A percentile compares a stretch with the other conserved stretches of the same genome.
These are phyloP conservation scores for Actenoides hombroni DNA, from an alignment of 2,113 vertebrate genomes.

Conservation along the genomic window DNA sequence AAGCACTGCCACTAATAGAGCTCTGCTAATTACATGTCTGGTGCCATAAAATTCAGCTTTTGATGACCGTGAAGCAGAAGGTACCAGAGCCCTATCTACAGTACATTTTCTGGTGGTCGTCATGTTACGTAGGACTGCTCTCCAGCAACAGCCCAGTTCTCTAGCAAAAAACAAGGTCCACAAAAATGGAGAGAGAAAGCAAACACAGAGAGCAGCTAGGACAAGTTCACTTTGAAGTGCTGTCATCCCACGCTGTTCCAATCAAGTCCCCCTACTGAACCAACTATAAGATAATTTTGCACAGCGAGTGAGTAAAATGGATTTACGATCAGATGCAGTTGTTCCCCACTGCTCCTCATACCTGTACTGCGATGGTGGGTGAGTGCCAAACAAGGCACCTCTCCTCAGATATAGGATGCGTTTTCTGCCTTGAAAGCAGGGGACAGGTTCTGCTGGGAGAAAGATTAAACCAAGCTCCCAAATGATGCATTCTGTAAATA, in stretches of 20 bases:
- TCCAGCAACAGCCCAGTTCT: neutral
- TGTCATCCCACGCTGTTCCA: neutral
- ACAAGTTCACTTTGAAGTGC: neutral
- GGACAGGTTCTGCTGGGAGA: neutral
- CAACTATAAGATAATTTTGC: neutral
- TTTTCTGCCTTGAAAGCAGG: neutral
- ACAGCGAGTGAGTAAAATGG: neutral
- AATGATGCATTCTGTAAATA: neutral
- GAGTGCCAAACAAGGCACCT: neutral
- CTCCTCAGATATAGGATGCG: neutral
- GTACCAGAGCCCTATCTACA: neutral
- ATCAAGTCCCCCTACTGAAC: accelerated
- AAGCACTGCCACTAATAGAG: neutral
- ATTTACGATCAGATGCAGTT: neutral
- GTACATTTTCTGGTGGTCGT: neutral
- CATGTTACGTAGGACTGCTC: accelerated
- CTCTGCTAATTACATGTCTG: neutral
- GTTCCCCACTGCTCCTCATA: neutral
- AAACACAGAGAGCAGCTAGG: neutral
- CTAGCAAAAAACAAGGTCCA: neutral
- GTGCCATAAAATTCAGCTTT: neutral
- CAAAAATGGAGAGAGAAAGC: neutral
- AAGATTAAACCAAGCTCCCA: neutral
- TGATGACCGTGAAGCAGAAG: neutral
- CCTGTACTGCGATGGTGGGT: accelerated